Conservation (phyloP, 2,888 invertebrate species). For the Parasteatoda lunata region DNA sequence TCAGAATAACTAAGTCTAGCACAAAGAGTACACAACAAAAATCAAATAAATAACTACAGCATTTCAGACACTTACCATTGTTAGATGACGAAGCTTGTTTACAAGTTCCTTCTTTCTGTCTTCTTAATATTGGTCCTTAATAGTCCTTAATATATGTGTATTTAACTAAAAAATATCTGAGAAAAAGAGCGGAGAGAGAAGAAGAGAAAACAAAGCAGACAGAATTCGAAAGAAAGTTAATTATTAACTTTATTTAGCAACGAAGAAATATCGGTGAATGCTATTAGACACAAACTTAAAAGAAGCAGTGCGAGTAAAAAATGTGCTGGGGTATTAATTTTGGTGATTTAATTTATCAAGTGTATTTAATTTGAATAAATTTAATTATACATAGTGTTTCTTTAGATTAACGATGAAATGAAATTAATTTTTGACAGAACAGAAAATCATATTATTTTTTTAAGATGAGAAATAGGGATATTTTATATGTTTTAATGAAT, state of each 20-base stretch:
- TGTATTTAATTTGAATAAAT: not conserved
- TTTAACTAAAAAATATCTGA: conserved; percentile 55
- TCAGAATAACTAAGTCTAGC: conserved; percentile 34
- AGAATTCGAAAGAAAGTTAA: conserved; percentile 50
- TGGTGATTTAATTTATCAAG: not conserved
- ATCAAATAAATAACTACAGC: conserved; percentile 50
- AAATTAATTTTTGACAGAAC: too few relatives aligned
- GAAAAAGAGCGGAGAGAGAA: conserved; percentile 56
- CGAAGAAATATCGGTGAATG: conserved; percentile 57
- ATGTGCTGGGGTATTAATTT: conserved; percentile 60
- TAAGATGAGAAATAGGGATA: too few relatives aligned
- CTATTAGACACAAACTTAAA: conserved; percentile 47
- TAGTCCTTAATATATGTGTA: conserved; percentile 55
- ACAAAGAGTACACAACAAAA: conserved; percentile 47
- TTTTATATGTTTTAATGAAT: too few relatives aligned
- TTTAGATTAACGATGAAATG: too few relatives aligned
- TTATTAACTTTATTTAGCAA: conserved; percentile 47
- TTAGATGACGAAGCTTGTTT: conserved; percentile 1
- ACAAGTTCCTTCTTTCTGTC: conserved; percentile 17
- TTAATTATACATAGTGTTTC: too few relatives aligned
- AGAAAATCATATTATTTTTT: too few relatives aligned
- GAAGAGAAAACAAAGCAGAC: conserved; percentile 60
- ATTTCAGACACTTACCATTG: conserved; percentile 53
- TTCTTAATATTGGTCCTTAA: conserved; percentile 51
- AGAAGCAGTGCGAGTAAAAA: conserved; percentile 64